These are phyloP conservation scores for Xenentodon cancila DNA, from an alignment of 2,797 vertebrate species.

Conservation along the genomic window DNA sequence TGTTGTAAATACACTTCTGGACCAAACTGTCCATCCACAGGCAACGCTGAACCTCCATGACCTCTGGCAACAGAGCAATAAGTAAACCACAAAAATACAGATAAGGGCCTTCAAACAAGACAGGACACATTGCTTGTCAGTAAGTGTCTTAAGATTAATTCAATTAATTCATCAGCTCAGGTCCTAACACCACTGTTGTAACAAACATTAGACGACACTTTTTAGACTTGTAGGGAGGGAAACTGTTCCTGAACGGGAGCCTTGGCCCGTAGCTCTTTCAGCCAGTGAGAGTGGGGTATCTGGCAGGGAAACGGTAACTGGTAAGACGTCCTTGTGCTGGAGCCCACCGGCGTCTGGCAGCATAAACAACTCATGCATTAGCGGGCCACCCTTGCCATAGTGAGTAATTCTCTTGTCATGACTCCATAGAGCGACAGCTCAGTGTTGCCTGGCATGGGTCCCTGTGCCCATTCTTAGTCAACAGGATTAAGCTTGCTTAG, in stretches of 20 bases:
- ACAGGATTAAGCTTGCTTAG: slow-evolving; percentile 87
- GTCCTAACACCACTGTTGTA: too few species aligned
- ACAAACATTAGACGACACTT: too few species aligned
- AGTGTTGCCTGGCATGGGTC: slow-evolving; percentile 78
- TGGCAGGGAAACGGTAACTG: slow-evolving; percentile 46
- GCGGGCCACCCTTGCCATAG: slow-evolving; percentile 76
- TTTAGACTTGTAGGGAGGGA: too few species aligned
- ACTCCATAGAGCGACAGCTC: slow-evolving; percentile 71
- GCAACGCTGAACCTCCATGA: too few species aligned
- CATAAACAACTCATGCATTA: slow-evolving; percentile 47
- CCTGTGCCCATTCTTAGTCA: slow-evolving; percentile 83
- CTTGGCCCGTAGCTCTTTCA: slow-evolving; percentile 33
- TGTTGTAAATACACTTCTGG: too few species aligned
- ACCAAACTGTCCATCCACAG: too few species aligned
- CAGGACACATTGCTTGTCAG: too few species aligned
- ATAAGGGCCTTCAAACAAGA: too few species aligned
- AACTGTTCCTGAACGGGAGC: neutral
- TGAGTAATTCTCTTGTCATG: slow-evolving; percentile 77
- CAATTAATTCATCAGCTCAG: too few species aligned
- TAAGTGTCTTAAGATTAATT: too few species aligned
- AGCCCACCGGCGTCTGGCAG: slow-evolving; percentile 69
- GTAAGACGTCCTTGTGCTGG: slow-evolving; percentile 49
- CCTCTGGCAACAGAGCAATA: too few species aligned
- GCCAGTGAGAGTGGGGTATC: slow-evolving; percentile 51
- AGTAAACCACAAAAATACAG: too few species aligned